These are phyloP conservation scores for Leptopilina clavipes DNA, from an alignment of 1,140 invertebrate genomes.

Conservation along the genomic window DNA sequence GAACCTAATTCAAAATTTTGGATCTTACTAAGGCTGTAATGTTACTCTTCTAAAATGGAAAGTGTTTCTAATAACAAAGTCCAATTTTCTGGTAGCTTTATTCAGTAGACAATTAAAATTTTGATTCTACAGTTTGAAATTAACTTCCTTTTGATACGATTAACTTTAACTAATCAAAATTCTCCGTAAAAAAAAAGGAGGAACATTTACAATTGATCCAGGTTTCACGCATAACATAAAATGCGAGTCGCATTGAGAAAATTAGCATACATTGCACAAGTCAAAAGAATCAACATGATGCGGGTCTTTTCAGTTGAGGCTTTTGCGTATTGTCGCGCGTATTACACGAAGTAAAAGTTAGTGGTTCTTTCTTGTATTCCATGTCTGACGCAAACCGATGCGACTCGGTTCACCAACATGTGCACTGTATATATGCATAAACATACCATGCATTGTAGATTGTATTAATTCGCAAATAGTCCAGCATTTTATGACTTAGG, in stretches of 20 bases:
- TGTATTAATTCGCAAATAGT: conserved; percentile 28
- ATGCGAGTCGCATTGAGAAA: not conserved
- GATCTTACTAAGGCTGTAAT: too few species aligned
- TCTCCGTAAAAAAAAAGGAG: not conserved
- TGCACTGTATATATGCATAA: not conserved
- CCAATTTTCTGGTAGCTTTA: too few species aligned
- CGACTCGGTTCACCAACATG: conserved; percentile 17
- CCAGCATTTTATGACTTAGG: not conserved
- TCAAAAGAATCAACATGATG: conserved; percentile 31
- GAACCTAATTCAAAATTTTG: too few species aligned
- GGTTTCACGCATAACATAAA: conserved; percentile 28
- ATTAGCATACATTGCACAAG: conserved; percentile 32
- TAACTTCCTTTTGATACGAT: too few species aligned
- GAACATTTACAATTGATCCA: not conserved
- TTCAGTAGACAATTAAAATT: too few species aligned
- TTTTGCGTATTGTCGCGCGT: conserved; percentile 13
- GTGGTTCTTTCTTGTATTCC: conserved; percentile 23
- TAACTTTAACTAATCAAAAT: not conserved
- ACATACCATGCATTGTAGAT: not conserved
- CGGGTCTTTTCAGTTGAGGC: conserved; percentile 12
- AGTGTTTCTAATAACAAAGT: too few species aligned
- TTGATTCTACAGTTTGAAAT: too few species aligned
- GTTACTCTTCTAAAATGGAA: too few species aligned
- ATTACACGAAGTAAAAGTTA: conserved; percentile 31
- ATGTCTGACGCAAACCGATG: conserved; percentile 25